Evolutionary conservation across 2,113 vertebrate genomes (phyloP), one percentile per base, ranked within the genome.

Genomic region (Nipponia nippon): DNA sequence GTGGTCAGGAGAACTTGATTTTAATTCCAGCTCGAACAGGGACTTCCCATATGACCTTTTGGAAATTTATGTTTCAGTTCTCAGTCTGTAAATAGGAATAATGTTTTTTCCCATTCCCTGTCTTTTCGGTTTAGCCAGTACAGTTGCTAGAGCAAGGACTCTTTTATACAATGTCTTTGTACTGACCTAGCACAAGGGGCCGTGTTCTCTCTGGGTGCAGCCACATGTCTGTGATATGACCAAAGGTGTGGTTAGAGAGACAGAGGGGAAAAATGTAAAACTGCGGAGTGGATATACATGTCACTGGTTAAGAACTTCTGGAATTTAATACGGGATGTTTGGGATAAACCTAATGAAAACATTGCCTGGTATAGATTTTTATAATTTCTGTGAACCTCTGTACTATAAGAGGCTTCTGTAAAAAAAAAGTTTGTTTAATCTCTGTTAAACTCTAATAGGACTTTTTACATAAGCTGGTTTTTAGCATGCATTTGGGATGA

Each of bases 401-500:
- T 94, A 30, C 58, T 76, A 0, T 83, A 58, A 94, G 55, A 94
- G 78, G 40, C 91, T 96, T 94, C 93, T 88, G 26, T 76, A 65
- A 79, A 87, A 92, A 90, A 90, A 79, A 4, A 5, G 30, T 91
- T 90, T 29, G 65, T 95, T 91, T 85, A 88, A 86, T 95, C 84
- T 85, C 62, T 85, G n/a, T 76, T 89, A 84, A 79, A 73, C 10
- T 80, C 71, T 86, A 83, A 58, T 58, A 83, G 62, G 93, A 61
- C 73, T 80, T 95, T 88, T 90, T 82, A 78, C 75, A 47, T 90
- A 83, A 91, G 42, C 66, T 86, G 70, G 34, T 38, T 94, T 95
- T 95, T 87, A 91, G 91, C 91, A 77, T 96, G 66, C 89, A 63
- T 96, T 95, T 91, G 75, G 56, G 82, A 96, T 96, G 95, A 94